A percentile compares a stretch with the other conserved stretches of the same genome.
Evolutionary conservation across 2,797 vertebrate genomes (phyloP).

Genomic region (Sebastes cheni): DNA sequence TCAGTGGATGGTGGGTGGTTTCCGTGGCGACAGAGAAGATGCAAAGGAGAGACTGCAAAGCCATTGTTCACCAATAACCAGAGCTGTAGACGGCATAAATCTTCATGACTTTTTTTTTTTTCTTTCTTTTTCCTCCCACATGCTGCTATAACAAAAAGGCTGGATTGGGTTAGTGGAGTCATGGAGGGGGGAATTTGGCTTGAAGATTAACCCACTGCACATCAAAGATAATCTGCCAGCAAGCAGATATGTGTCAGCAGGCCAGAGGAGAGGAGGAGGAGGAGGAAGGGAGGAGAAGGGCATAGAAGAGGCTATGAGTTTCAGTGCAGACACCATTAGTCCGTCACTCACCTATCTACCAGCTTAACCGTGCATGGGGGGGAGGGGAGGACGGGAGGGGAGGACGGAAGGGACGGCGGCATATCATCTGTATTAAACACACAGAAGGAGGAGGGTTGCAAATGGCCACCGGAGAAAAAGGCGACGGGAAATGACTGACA

Average conservation of each 20-base stretch:
- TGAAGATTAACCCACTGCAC: constrained; percentile 56
- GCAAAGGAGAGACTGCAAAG: constrained; percentile 29
- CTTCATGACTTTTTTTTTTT: neutral
- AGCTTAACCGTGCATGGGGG: neutral
- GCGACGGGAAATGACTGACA: constrained; percentile 2
- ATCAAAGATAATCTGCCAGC: constrained; percentile 58
- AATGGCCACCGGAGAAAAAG: constrained; percentile 38
- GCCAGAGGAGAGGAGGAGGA: constrained; percentile 18
- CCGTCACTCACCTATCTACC: constrained; percentile 25
- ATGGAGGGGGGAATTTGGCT: constrained; percentile 53
- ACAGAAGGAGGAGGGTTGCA: constrained; percentile 25
- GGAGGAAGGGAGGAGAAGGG: neutral
- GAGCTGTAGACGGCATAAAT: neutral
- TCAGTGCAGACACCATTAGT: constrained; percentile 6
- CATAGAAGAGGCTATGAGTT: neutral
- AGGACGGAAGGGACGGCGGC: neutral
- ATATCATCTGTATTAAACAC: constrained; percentile 17
- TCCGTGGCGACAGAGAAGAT: constrained; percentile 57
- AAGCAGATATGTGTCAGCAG: constrained; percentile 72
- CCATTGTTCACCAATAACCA: constrained; percentile 41
- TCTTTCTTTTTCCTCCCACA: neutral
- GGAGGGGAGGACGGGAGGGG: neutral
- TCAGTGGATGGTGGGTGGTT: constrained; percentile 57
- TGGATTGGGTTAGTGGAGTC: constrained; percentile 36
- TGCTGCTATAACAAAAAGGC: neutral